A percentile compares a stretch with the other conserved stretches of the same genome.
Evolutionary conservation across 1,140 invertebrate genomes (phyloP).

Genomic region (Drosophila orena): DNA sequence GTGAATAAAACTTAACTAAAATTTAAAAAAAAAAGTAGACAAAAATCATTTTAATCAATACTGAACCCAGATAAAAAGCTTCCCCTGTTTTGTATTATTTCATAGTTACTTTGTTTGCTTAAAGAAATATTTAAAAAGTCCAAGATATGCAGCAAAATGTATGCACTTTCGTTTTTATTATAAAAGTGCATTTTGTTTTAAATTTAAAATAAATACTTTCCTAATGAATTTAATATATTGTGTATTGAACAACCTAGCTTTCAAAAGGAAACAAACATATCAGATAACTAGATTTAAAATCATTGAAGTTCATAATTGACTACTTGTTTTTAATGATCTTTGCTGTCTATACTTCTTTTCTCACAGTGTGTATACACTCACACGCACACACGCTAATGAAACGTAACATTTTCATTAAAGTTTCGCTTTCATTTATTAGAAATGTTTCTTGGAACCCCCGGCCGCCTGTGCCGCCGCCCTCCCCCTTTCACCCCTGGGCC

Average conservation of each 20-base stretch:
- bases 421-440: constrained; percentile 77
- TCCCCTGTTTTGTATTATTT: too few relatives aligned
- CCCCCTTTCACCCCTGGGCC: constrained; percentile 13
- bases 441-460: constrained; percentile 49
- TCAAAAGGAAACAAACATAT: too few relatives aligned
- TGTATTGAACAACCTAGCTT: not conserved
- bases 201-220: not conserved
- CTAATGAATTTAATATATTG: too few relatives aligned
- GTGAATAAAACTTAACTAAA: not conserved
- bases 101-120: too few relatives aligned
- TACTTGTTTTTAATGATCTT: not conserved
- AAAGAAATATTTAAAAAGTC: not conserved
- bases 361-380: constrained; percentile 22
- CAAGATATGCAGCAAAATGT: too few relatives aligned
- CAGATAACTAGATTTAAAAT: too few relatives aligned
- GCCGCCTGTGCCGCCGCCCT: constrained; percentile 7
- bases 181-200: not conserved
- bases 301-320: too few relatives aligned
- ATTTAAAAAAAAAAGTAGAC: too few relatives aligned
- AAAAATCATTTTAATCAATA: too few relatives aligned
- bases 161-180: too few relatives aligned
- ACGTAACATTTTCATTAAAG: constrained; percentile 75
- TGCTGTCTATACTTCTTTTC: not conserved
- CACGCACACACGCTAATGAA: constrained; percentile 18
- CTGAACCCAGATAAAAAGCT: too few relatives aligned